Percentiles rank a stretch among this genome's conserved stretches.
Evolutionary conservation across 2,113 vertebrate species (phyloP).

Genomic region (Crotalus horridus): DNA sequence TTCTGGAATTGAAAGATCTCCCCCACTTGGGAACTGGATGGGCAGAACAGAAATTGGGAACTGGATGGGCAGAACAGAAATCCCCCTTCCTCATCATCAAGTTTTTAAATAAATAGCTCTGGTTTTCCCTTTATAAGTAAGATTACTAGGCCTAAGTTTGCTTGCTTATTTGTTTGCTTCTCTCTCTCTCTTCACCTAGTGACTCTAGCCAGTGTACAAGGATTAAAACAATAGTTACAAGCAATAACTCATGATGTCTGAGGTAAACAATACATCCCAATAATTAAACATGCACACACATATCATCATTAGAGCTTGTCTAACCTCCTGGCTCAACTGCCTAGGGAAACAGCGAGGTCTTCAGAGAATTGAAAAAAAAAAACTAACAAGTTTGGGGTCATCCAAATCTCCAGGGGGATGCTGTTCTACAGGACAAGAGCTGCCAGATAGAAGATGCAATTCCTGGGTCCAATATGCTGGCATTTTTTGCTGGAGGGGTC

Average conservation of each 20-base stretch:
- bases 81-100: background rate
- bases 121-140: background rate
- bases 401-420: background rate
- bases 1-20: background rate
- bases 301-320: background rate
- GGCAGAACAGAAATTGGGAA: background rate
- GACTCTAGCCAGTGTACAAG: background rate
- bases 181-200: background rate
- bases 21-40: background rate
- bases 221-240: background rate
- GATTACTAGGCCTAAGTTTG: background rate
- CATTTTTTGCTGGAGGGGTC: background rate
- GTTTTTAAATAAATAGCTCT: background rate
- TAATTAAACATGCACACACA: background rate
- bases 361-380: background rate
- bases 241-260: background rate
- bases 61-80: background rate
- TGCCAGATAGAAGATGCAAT: background rate
- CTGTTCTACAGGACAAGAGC: background rate
- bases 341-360: background rate
- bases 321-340: background rate
- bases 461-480: background rate
- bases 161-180: background rate
- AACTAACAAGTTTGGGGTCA: background rate
- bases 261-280: background rate